These are phyloP conservation scores for Hylia prasina DNA, from an alignment of 2,113 vertebrate species.

Conservation along the genomic window DNA sequence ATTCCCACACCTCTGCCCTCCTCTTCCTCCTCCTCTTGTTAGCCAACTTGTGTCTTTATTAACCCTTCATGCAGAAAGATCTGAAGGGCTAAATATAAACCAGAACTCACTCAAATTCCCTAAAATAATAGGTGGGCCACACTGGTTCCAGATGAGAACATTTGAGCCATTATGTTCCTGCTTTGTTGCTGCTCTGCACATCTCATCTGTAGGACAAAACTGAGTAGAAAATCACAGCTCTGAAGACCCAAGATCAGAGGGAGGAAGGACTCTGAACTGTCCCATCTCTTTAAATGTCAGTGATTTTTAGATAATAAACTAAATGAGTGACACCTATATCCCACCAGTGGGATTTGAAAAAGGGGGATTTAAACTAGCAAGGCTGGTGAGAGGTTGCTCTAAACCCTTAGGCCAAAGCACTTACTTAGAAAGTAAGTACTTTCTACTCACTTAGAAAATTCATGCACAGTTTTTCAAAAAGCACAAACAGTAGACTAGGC, in stretches of 20 bases:
- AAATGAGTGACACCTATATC: background rate
- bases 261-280: background rate
- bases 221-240: background rate
- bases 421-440: no score
- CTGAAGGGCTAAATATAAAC: background rate
- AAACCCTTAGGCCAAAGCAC: background rate
- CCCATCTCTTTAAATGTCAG: background rate
- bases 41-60: background rate
- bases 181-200: background rate
- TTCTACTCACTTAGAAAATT: background rate
- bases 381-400: background rate
- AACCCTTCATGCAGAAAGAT: background rate
- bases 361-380: rapidly evolving
- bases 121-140: background rate
- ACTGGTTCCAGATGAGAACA: background rate
- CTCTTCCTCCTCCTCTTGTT: background rate
- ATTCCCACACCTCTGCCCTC: background rate
- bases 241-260: background rate
- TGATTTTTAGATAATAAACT: background rate
- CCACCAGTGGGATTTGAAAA: background rate
- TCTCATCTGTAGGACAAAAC: background rate
- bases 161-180: background rate
- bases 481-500: background rate
- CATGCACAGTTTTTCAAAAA: background rate
- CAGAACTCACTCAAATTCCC: background rate